Conservation (phyloP, 2,113 vertebrate species). For the Corapipo altera region DNA sequence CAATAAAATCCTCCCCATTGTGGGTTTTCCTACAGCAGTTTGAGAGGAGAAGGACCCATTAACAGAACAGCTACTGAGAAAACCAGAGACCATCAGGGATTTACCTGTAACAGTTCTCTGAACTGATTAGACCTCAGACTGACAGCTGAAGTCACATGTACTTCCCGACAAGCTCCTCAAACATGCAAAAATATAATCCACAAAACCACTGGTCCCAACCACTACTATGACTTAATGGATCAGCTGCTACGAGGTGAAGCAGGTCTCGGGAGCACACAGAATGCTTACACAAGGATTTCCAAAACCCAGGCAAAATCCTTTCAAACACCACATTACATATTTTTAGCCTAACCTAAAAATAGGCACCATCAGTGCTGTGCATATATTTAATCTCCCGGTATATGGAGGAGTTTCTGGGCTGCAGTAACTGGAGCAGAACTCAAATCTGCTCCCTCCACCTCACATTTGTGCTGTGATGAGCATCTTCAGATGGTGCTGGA, state of each 20-base stretch:
- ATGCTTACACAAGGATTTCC: not conserved
- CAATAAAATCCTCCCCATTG: not conserved
- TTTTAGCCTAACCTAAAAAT: constrained; percentile 47
- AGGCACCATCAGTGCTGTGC: not conserved
- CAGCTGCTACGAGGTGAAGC: not conserved
- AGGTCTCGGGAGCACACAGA: not conserved
- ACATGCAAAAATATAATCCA: not conserved
- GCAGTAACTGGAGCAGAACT: constrained; percentile 51
- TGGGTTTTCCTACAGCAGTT: not conserved
- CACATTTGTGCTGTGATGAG: not conserved
- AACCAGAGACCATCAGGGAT: not conserved
- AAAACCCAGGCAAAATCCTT: not conserved
- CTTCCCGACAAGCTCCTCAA: not conserved
- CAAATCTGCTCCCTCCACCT: not conserved
- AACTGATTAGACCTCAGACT: not conserved
- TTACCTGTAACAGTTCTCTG: not conserved
- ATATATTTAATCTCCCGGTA: not conserved
- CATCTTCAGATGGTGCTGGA: not conserved
- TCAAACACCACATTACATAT: not conserved
- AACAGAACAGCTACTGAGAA: not conserved
- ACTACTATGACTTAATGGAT: not conserved
- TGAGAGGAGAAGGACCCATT: not conserved
- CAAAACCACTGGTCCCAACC: not conserved
- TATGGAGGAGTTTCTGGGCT: not conserved
- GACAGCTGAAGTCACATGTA: not conserved